Evolutionary conservation across 2,888 invertebrate species (phyloP).

Genomic region (Lasioglossum calceatum): DNA sequence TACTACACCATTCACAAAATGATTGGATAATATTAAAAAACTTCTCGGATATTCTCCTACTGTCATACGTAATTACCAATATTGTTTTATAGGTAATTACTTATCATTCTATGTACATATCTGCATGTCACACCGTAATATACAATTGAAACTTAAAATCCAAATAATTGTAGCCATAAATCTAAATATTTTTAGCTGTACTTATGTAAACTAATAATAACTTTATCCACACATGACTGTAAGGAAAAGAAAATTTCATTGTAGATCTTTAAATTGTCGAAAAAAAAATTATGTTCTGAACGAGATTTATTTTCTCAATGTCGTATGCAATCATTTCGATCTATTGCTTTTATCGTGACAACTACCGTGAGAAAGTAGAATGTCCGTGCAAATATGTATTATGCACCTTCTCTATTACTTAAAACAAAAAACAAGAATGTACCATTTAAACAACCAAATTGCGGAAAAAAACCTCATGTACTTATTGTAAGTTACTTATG

Average conservation of each 20-base stretch:
- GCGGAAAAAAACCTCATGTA: constrained; percentile 35
- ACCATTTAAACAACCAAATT: constrained; percentile 47
- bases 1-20: constrained; percentile 11
- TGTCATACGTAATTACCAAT: constrained; percentile 50
- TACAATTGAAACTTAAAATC: constrained; percentile 34
- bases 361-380: constrained; percentile 6
- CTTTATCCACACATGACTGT: neutral
- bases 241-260: constrained; percentile 1
- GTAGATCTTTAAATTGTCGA: constrained; percentile 8
- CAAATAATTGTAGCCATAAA: constrained; percentile 45
- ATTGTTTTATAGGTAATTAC: constrained; percentile 35
- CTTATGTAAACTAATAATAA: constrained; percentile 25
- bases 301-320: constrained; percentile 18
- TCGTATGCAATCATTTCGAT: constrained; percentile 21
- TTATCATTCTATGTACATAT: constrained; percentile 50
- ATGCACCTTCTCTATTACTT: constrained; percentile 41
- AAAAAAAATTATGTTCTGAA: constrained; percentile 7
- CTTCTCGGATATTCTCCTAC: constrained; percentile 25
- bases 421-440: constrained; percentile 20
- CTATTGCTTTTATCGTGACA: constrained; percentile 31
- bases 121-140: constrained; percentile 46
- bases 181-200: constrained; percentile 49
- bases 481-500: constrained; percentile 56
- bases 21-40: constrained; percentile 35
- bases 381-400: constrained; percentile 22